A percentile compares a stretch with the other conserved stretches of the same genome.
Evolutionary conservation across 2,113 vertebrate genomes (phyloP).

Genomic region (Anguilla rostrata): DNA sequence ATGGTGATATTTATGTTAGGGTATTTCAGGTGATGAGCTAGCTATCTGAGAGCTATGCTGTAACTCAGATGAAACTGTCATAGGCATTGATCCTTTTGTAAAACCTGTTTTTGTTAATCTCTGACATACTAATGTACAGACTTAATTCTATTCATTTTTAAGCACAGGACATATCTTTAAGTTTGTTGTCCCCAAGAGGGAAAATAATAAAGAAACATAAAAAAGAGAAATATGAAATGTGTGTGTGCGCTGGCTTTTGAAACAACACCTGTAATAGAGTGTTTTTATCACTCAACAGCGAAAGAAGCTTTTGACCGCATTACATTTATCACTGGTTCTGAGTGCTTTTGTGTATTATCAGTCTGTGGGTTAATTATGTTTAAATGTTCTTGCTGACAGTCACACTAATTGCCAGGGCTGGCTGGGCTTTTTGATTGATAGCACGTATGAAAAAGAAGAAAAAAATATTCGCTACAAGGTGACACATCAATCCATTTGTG

Average conservation of each 20-base stretch:
- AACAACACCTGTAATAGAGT: neutral
- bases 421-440: neutral
- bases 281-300: slow-evolving; percentile 24
- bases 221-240: neutral
- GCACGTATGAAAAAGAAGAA: neutral
- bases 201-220: neutral
- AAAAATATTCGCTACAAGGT: neutral
- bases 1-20: neutral
- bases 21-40: no score
- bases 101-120: no score
- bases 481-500: neutral
- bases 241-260: neutral
- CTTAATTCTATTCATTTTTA: no score
- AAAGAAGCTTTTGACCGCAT: slow-evolving; percentile 33
- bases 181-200: neutral
- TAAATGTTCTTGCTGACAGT: slow-evolving; percentile 31
- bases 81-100: no score
- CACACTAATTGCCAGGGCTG: slow-evolving; percentile 30
- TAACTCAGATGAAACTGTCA: no score
- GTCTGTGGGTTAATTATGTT: slow-evolving; percentile 34
- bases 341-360: slow-evolving; percentile 32
- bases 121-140: no score
- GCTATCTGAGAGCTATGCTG: no score
- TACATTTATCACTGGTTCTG: slow-evolving; percentile 38
- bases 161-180: no score